Evolutionary conservation across 1,140 invertebrate genomes (phyloP).

Genomic region (Dreissena rostriformis): DNA sequence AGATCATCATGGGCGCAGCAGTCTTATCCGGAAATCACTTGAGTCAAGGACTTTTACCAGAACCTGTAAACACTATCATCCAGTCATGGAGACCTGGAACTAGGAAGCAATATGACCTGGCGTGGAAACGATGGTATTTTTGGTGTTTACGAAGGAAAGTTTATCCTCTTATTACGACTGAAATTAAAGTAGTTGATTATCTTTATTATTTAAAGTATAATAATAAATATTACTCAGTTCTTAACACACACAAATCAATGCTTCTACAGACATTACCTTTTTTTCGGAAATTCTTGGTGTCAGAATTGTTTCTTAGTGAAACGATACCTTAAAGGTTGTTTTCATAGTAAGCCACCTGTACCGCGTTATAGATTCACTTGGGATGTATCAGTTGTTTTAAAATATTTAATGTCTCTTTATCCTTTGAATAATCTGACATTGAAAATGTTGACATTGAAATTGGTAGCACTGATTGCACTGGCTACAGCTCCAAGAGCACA

Average conservation of each 20-base stretch:
- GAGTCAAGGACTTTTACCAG: conserved; percentile 33
- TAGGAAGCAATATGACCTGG: conserved; percentile 34
- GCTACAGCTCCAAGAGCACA: conserved; percentile 45
- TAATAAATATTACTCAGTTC: conserved; percentile 37
- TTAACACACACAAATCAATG: conserved; percentile 50
- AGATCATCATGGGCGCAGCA: conserved; percentile 11
- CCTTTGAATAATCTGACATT: conserved; percentile 33
- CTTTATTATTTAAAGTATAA: conserved; percentile 14
- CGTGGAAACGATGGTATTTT: conserved; percentile 43
- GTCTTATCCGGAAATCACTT: conserved; percentile 25
- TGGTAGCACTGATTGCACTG: conserved; percentile 29
- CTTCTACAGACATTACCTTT: conserved; percentile 36
- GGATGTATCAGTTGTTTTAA: conserved; percentile 58
- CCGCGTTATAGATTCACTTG: conserved; percentile 49
- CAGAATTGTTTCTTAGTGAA: conserved; percentile 22
- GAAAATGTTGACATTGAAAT: conserved; percentile 41
- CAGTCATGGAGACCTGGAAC: conserved; percentile 40
- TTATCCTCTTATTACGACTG: conserved; percentile 37
- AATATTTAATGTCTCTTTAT: conserved; percentile 32
- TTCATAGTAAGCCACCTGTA: conserved; percentile 49
- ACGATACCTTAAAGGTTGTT: conserved; percentile 58
- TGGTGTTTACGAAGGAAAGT: conserved; percentile 42
- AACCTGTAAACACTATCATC: conserved; percentile 19
- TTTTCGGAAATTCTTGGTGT: conserved; percentile 20
- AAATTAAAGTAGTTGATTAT: conserved; percentile 24